Percentiles rank a stretch among this genome's conserved stretches.
Evolutionary conservation across 64 coral and sea anemone species (phyloP).

Genomic region (Actinia tenebrosa): DNA sequence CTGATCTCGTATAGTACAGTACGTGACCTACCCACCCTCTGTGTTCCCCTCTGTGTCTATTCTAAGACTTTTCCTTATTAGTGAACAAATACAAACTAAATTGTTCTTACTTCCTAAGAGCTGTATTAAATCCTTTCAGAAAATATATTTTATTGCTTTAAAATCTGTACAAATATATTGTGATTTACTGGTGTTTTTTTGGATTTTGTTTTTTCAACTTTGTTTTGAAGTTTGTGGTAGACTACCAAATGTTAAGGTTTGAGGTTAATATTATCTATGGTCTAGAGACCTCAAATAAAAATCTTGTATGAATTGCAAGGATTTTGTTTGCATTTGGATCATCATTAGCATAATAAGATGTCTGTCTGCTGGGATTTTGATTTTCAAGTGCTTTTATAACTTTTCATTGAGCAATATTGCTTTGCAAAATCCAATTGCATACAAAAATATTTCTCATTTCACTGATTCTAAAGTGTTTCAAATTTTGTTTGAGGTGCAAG

Average conservation of each 20-base stretch:
- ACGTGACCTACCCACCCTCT: background rate
- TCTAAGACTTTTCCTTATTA: background rate
- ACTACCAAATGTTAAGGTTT: background rate
- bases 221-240: background rate
- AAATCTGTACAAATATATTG: too few relatives aligned
- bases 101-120: background rate
- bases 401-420: too few relatives aligned
- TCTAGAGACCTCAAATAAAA: background rate
- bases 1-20: background rate
- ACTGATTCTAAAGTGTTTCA: too few relatives aligned
- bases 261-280: background rate
- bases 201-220: too few relatives aligned
- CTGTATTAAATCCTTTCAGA: too few relatives aligned
- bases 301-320: background rate
- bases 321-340: background rate
- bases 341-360: background rate
- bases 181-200: too few relatives aligned
- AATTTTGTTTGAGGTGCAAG: too few relatives aligned
- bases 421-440: too few relatives aligned
- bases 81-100: background rate
- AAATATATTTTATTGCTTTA: too few relatives aligned
- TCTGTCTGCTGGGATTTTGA: background rate
- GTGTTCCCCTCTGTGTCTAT: background rate
- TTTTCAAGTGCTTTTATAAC: background rate
- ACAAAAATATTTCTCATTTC: too few relatives aligned